Percentiles rank a stretch among this genome's conserved stretches.
These are phyloP conservation scores for Heliopora coerulea DNA, from an alignment of 92 coral and sea anemone species.

Conservation along the genomic window DNA sequence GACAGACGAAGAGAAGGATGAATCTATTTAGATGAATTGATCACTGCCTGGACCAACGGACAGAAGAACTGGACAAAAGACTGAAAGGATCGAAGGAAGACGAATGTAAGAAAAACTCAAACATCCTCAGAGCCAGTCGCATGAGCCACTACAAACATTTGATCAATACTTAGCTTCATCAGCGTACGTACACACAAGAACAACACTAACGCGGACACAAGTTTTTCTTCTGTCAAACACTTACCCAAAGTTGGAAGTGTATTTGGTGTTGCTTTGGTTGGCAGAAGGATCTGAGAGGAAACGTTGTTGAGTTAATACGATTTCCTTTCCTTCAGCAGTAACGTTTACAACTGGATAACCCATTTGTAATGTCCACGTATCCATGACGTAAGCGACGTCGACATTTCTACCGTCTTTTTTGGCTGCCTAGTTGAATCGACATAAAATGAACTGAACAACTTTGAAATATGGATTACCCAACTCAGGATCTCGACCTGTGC, in stretches of 20 bases:
- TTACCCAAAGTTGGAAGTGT: slow-evolving; percentile 57
- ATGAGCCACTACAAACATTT: too few species aligned
- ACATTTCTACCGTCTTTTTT: slow-evolving; percentile 23
- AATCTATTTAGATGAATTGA: too few species aligned
- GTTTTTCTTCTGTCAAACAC: slow-evolving; percentile 8
- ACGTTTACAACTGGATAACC: slow-evolving; percentile 72
- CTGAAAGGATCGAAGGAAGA: slow-evolving; percentile 8
- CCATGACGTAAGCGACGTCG: slow-evolving; percentile 74
- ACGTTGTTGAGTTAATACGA: slow-evolving; percentile 61
- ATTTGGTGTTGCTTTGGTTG: slow-evolving; percentile 63
- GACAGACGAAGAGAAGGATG: too few species aligned
- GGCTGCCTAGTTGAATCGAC: slow-evolving; percentile 13
- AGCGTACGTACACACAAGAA: background rate
- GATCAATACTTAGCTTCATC: background rate
- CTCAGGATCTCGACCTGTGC: too few species aligned
- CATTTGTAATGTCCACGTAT: slow-evolving; percentile 93
- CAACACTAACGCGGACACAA: background rate
- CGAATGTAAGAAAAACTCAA: slow-evolving; percentile 16
- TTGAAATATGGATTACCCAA: background rate
- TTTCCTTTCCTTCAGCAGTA: slow-evolving; percentile 19
- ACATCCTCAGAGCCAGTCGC: too few species aligned
- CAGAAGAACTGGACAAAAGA: slow-evolving; percentile 13
- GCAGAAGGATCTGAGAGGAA: slow-evolving; percentile 74
- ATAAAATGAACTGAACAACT: background rate
- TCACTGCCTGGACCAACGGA: too few species aligned